Base-by-base conservation (phyloP, 2,888 invertebrate species). In the Luperina nickerlii region DNA sequence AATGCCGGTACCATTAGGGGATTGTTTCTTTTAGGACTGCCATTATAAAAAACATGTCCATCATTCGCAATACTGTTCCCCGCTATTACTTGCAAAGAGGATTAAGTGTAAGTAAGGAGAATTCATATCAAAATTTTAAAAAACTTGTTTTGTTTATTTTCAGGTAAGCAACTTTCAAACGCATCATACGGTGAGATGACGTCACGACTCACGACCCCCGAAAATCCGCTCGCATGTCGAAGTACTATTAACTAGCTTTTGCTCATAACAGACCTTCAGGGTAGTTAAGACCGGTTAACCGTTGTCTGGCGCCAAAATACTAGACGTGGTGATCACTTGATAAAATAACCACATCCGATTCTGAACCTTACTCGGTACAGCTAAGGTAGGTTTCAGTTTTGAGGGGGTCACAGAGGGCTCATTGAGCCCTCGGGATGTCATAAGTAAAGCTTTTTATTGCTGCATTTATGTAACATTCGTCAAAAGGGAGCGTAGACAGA, bases 271-370 rank as follows among this genome's bases (percentile, higher is more conserved):
- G 90, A 92, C 92, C 92, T n/a, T n/a, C 90, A 90, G 91, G 90
- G 88, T 91, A 90, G 87, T 86, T 79, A 86, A 72, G 86, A 83
- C 88, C 88, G 90, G 91, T 94, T 92, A 94, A 94, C 93, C 91
- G 92, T 93, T 92, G 93, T 92, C 93, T 95, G 95, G 95, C 95
- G 95, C 95, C 95, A 93, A 94, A 93, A 93, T 92, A 91, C 91
- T 92, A 91, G 91, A 91, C 92, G 83, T 72, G 80, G 91, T 88
- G 88, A 90, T 90, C 89, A 89, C 84, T 88, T 87, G 73, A 85
- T 70, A 83, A 62, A 69, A 24, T 13, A 67, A 66, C 45, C 32
- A 57, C 81, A 85, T 71, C 67, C 51, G 5, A 90, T 78, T 87
- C n/a, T 80, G 48, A 79, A 83, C 89, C 81, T 79, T 92, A 90